Evolutionary conservation across 1,140 invertebrate species (phyloP).

Genomic region (Monomorium pharaonis): DNA sequence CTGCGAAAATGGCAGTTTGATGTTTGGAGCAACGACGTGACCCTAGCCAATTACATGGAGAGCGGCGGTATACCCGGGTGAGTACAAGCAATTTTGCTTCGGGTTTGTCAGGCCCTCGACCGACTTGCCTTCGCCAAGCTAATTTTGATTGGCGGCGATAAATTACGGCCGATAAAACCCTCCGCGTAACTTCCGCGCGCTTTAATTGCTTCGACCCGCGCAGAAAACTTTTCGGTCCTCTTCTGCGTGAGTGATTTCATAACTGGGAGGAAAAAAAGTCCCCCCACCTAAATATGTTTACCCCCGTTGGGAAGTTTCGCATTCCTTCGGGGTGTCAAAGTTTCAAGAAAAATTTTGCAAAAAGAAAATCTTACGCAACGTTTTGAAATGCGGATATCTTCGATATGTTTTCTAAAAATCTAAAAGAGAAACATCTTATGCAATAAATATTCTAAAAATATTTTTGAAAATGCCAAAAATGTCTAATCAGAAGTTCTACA

Average conservation of each 20-base stretch:
- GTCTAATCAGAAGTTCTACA: too few relatives aligned
- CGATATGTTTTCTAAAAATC: too few relatives aligned
- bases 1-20: conserved; percentile 96
- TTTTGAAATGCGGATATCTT: too few relatives aligned
- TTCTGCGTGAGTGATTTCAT: background rate
- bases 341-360: too few relatives aligned
- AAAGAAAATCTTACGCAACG: too few relatives aligned
- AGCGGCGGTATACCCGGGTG: conserved; percentile 96
- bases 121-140: background rate
- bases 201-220: background rate
- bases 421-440: too few relatives aligned
- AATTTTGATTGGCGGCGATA: background rate
- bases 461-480: too few relatives aligned
- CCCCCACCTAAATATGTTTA: too few relatives aligned
- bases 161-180: background rate
- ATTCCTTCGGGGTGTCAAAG: too few relatives aligned
- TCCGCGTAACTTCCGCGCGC: background rate
- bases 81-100: conserved; percentile 70
- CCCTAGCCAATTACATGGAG: conserved; percentile 98
- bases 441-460: too few relatives aligned
- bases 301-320: too few relatives aligned
- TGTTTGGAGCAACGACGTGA: conserved; percentile 98
- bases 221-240: background rate
- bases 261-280: too few relatives aligned
- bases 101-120: background rate